Percentiles rank a stretch among this genome's conserved stretches.
Evolutionary conservation across 2,113 vertebrate species (phyloP).

Genomic region (Campylorhamphus procurvoides): DNA sequence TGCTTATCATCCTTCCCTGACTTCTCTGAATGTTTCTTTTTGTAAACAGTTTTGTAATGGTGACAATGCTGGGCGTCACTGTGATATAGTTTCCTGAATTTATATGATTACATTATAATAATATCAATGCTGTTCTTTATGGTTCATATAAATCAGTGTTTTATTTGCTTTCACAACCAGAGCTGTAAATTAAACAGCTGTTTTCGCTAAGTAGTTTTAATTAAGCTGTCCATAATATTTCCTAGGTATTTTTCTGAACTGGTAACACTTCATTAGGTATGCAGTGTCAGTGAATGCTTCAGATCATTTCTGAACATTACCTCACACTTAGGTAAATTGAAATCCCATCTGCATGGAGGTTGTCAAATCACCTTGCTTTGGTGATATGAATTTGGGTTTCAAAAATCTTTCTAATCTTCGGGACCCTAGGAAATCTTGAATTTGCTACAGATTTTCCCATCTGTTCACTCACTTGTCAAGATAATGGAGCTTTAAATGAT

Average conservation of each 20-base stretch:
- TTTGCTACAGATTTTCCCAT: constrained; percentile 46
- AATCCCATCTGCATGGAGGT: constrained; percentile 2
- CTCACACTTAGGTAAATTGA: constrained; percentile 35
- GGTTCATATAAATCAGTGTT: constrained; percentile 40
- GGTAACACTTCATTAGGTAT: constrained; percentile 15
- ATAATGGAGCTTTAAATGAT: constrained; percentile 53
- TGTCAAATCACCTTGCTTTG: constrained; percentile 13
- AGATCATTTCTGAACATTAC: constrained; percentile 24
- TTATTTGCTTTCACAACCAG: constrained; percentile 22
- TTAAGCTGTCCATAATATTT: constrained; percentile 32
- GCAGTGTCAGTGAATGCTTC: background rate
- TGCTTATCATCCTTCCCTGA: background rate
- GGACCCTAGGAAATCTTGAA: background rate
- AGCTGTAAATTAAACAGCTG: constrained; percentile 44
- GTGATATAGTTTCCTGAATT: background rate
- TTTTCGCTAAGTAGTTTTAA: constrained; percentile 43
- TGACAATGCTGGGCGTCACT: background rate
- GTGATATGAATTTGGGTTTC: background rate
- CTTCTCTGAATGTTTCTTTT: background rate
- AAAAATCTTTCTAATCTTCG: background rate
- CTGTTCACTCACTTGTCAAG: constrained; percentile 45
- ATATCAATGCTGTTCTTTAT: background rate
- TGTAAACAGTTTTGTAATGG: background rate
- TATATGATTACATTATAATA: constrained; percentile 28
- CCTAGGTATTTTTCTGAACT: constrained; percentile 7